Conservation (phyloP, 2,113 vertebrate species). For the Carollia perspicillata region DNA sequence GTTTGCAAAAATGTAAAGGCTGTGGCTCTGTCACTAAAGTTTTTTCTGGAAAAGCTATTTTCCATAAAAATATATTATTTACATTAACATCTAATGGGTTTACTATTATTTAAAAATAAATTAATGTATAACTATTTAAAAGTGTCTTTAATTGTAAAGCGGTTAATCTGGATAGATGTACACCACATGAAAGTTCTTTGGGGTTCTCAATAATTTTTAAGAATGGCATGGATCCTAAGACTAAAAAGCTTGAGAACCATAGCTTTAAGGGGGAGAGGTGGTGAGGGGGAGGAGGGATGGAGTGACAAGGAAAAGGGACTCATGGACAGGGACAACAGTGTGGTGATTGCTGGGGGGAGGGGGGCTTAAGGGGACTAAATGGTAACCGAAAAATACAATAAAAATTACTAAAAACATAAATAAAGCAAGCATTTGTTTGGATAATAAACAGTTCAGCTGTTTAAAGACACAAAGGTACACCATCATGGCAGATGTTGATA, state of each 20-base stretch:
- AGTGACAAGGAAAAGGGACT: no score
- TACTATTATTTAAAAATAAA: conserved; percentile 8
- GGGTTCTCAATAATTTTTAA: neutral
- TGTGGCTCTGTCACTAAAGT: neutral
- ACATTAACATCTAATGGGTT: neutral
- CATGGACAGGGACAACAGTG: no score
- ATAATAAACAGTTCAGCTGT: neutral
- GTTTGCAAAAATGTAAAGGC: neutral
- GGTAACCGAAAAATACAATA: no score
- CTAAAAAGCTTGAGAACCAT: neutral
- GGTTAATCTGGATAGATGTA: neutral
- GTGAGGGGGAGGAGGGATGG: no score
- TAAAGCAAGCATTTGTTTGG: conserved; percentile 11
- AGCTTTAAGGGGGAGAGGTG: neutral
- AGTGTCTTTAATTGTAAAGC: neutral
- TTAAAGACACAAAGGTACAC: neutral
- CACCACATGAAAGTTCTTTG: neutral
- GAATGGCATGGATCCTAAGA: neutral
- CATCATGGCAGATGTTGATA: neutral
- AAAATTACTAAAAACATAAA: neutral
- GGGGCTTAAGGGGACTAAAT: no score
- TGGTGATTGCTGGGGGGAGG: no score
- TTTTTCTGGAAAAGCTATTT: conserved; percentile 18
- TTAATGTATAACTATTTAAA: neutral
- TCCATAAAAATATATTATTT: conserved; percentile 27